Evolutionary conservation across 2,797 vertebrate species (phyloP).

Genomic region (Jordanella pulchra): DNA sequence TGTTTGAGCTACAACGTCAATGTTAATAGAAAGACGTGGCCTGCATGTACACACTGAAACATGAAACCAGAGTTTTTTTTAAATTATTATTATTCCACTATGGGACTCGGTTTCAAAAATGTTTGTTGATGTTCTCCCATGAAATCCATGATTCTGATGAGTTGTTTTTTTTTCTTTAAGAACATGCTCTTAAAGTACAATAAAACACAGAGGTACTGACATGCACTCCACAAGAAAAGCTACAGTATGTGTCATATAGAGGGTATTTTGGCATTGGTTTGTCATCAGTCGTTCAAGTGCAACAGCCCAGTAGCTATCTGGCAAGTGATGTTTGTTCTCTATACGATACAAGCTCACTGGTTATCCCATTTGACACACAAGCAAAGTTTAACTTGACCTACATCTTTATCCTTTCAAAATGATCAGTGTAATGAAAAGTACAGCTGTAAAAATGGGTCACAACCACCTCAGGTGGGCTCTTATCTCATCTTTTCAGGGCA

Average conservation of each 20-base stretch:
- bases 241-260: slow-evolving; percentile 7
- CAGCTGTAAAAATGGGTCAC: slow-evolving; percentile 46
- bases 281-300: slow-evolving; percentile 9
- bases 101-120: too few species aligned
- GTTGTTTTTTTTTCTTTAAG: too few species aligned
- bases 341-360: slow-evolving; percentile 21
- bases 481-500: slow-evolving; percentile 4
- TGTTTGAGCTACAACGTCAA: too few species aligned
- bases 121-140: too few species aligned
- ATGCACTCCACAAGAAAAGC: background rate
- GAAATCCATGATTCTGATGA: too few species aligned
- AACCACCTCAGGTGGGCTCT: slow-evolving; percentile 39
- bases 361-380: slow-evolving; percentile 24
- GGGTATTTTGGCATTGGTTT: background rate
- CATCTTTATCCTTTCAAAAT: slow-evolving; percentile 14
- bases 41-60: too few species aligned
- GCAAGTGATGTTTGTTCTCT: slow-evolving; percentile 20
- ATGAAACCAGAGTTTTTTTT: too few species aligned
- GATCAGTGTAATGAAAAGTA: slow-evolving; percentile 12
- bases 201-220: background rate
- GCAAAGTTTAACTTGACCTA: slow-evolving; percentile 30
- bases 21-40: too few species aligned
- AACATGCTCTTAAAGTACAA: background rate
- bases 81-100: too few species aligned
- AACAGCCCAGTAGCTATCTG: slow-evolving; percentile 23